A percentile compares a stretch with the other conserved stretches of the same genome.
phyloP scores from a whole-genome alignment of 35 echinoderm and acorn worm species.

The Apostichopus japonicus region DNA sequence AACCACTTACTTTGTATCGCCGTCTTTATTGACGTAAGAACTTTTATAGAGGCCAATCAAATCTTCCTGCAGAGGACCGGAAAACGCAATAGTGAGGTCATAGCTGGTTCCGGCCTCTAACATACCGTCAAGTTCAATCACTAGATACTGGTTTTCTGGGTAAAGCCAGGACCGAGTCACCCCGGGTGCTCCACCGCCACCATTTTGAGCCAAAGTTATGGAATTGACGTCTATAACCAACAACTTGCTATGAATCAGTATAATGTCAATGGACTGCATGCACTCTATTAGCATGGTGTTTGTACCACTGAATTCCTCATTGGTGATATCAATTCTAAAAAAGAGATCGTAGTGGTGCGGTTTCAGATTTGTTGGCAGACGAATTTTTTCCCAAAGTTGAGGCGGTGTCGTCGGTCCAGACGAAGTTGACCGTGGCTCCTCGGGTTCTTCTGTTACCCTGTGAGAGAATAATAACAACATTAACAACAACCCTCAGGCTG shows the following conservation, averaged over 20 bases:
- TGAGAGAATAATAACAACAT: neutral
- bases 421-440: neutral
- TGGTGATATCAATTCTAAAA: constrained; percentile 71
- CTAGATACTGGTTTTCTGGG: constrained; percentile 64
- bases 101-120: constrained; percentile 50
- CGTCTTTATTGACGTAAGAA: constrained; percentile 34
- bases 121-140: constrained; percentile 54
- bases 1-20: too few species aligned
- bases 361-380: constrained; percentile 73
- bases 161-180: constrained; percentile 22
- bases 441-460: neutral
- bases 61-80: constrained; percentile 50
- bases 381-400: constrained; percentile 73
- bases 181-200: neutral
- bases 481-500: too few species aligned
- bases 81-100: constrained; percentile 60
- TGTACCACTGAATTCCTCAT: constrained; percentile 66
- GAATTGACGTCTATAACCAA: constrained; percentile 53
- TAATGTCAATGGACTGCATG: constrained; percentile 36
- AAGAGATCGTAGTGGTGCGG: constrained; percentile 82
- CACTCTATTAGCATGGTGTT: constrained; percentile 66
- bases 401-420: constrained; percentile 17
- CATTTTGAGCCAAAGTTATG: neutral
- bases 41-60: constrained; percentile 75
- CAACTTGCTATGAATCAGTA: constrained; percentile 87